phyloP scores from a whole-genome alignment of 2,113 vertebrate genomes.

The Platichthys flesus region DNA sequence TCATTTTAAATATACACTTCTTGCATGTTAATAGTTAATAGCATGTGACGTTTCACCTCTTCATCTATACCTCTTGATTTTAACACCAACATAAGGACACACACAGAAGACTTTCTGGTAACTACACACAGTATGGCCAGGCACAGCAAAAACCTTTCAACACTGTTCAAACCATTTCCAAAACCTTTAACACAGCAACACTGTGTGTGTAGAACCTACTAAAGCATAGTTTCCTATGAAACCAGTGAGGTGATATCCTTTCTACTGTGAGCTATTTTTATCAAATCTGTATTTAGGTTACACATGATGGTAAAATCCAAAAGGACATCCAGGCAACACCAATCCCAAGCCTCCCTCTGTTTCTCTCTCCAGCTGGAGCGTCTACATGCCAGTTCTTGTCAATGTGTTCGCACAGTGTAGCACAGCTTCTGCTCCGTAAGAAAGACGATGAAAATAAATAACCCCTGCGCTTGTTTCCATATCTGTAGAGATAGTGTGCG shows the following conservation, averaged over 20 bases:
- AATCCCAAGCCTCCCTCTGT: slow-evolving; percentile 7
- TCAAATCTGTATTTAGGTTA: slow-evolving; percentile 25
- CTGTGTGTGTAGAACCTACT: background rate
- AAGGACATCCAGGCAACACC: slow-evolving; percentile 9
- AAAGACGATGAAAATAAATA: slow-evolving; percentile 8
- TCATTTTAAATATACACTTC: background rate
- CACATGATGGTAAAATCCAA: slow-evolving; percentile 21
- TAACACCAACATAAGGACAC: no score
- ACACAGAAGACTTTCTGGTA: no score
- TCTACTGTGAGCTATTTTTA: background rate
- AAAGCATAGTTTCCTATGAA: background rate
- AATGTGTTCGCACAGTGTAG: no score
- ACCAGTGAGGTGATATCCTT: background rate
- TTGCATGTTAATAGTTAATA: no score
- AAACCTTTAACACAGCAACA: slow-evolving; percentile 5
- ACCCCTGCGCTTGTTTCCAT: slow-evolving; percentile 3
- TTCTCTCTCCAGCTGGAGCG: slow-evolving; percentile 37
- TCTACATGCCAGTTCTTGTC: slow-evolving; percentile 1
- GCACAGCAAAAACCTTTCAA: background rate
- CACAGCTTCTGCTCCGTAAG: background rate
- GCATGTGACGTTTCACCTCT: no score
- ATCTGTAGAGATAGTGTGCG: slow-evolving; percentile 43
- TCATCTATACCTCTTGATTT: no score
- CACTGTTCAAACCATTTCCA: no score
- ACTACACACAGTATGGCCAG: background rate